Percentiles rank a stretch among this genome's conserved stretches.
Evolutionary conservation across 1,140 invertebrate species (phyloP).

Genomic region (Calliphora vicina): DNA sequence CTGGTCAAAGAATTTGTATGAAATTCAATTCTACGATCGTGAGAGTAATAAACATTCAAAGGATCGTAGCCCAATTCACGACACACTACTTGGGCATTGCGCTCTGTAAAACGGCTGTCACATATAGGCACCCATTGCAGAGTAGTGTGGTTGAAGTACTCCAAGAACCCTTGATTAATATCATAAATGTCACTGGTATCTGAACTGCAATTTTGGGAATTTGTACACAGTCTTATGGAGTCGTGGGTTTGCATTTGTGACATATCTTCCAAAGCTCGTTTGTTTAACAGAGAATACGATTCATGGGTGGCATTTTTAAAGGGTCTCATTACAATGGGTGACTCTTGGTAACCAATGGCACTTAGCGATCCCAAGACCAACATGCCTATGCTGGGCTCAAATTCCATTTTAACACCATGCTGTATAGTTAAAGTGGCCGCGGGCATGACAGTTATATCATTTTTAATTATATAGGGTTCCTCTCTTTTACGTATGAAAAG

Average conservation of each 20-base stretch:
- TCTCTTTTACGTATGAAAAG: conserved; percentile 73
- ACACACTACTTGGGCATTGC: conserved; percentile 95
- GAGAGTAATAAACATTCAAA: conserved; percentile 85
- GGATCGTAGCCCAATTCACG: conserved; percentile 90
- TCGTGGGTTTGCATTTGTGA: conserved; percentile 61
- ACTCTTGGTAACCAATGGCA: conserved; percentile 80
- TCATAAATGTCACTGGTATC: conserved; percentile 65
- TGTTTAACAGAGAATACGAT: conserved; percentile 55
- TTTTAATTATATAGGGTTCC: conserved; percentile 82
- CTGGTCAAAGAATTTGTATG: conserved; percentile 83
- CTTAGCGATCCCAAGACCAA: conserved; percentile 92
- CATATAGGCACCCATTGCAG: conserved; percentile 97
- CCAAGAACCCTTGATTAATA: conserved; percentile 77
- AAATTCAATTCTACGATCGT: conserved; percentile 82
- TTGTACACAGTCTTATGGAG: conserved; percentile 77
- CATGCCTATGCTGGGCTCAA: conserved; percentile 96
- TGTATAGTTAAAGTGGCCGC: conserved; percentile 84
- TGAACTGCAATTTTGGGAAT: conserved; percentile 72
- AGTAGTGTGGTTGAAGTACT: conserved; percentile 94
- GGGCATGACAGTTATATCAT: conserved; percentile 97
- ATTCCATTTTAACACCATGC: conserved; percentile 91
- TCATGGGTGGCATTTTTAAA: conserved; percentile 59
- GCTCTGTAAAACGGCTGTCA: conserved; percentile 91
- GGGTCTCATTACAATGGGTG: conserved; percentile 87
- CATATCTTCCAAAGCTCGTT: conserved; percentile 65